Evolutionary conservation across 2,888 invertebrate species (phyloP).

Genomic region (Platycheirus albimanus): DNA sequence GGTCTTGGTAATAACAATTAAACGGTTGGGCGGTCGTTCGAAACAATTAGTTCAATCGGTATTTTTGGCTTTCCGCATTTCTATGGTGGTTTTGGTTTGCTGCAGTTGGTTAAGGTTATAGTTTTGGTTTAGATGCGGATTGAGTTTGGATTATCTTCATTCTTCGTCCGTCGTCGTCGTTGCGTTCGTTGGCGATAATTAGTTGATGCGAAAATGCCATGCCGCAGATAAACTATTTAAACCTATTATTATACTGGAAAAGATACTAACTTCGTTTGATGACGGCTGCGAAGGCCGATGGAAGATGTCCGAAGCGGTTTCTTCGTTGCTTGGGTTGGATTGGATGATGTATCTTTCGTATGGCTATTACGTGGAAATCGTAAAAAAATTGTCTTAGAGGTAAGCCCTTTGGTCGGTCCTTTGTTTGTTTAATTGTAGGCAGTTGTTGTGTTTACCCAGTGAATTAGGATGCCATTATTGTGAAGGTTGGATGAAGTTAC

Average conservation of each 20-base stretch:
- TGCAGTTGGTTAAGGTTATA: slow-evolving; percentile 1
- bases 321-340: neutral
- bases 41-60: slow-evolving; percentile 71
- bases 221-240: slow-evolving; percentile 59
- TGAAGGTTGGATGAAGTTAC: slow-evolving; percentile 3
- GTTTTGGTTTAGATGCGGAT: slow-evolving; percentile 18
- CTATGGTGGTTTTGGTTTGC: slow-evolving; percentile 38
- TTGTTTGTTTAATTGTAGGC: slow-evolving; percentile 51
- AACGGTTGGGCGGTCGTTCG: slow-evolving; percentile 51
- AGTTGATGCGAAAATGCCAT: slow-evolving; percentile 69
- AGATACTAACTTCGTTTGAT: neutral
- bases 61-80: slow-evolving; percentile 70
- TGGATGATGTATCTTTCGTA: slow-evolving; percentile 24
- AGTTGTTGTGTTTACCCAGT: slow-evolving; percentile 56
- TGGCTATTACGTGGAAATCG: slow-evolving; percentile 46
- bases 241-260: neutral
- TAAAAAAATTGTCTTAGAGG: slow-evolving; percentile 46
- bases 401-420: slow-evolving; percentile 44
- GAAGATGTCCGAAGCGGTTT: too few species aligned
- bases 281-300: neutral
- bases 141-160: slow-evolving; percentile 36
- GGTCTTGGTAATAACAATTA: slow-evolving; percentile 65
- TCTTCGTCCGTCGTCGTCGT: too few species aligned
- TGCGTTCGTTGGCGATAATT: slow-evolving; percentile 63
- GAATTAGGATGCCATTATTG: slow-evolving; percentile 51